Percentiles rank a stretch among this genome's conserved stretches.
Evolutionary conservation across 2,797 vertebrate genomes (phyloP).

Genomic region (Pantherophis alleghaniensis): DNA sequence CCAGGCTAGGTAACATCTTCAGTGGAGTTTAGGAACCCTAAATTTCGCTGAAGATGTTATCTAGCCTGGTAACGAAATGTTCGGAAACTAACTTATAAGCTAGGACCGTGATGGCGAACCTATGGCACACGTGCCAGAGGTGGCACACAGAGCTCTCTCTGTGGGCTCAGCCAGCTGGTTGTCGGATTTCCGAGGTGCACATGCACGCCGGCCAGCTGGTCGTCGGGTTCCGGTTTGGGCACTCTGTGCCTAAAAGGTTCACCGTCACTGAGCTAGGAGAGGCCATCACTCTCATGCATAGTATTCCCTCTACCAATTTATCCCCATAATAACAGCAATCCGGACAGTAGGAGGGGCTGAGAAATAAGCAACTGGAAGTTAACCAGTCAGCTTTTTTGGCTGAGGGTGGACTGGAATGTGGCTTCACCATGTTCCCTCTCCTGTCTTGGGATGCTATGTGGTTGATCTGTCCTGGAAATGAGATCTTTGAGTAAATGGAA

Average conservation of each 20-base stretch:
- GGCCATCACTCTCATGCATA: neutral
- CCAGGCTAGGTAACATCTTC: no score
- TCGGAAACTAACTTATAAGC: no score
- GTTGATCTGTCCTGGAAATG: neutral
- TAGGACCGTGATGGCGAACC: no score
- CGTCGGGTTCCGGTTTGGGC: no score
- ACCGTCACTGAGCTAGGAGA: neutral
- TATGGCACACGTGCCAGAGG: no score
- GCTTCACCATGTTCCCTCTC: neutral
- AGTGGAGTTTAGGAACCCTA: neutral
- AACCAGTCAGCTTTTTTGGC: neutral
- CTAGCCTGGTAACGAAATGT: no score
- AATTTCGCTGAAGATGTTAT: no score
- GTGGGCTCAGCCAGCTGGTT: no score
- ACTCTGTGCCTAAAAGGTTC: no score
- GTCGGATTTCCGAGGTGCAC: rapidly evolving
- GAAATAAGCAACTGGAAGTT: neutral
- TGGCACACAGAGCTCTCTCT: no score
- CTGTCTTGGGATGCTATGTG: neutral
- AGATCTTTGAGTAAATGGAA: neutral
- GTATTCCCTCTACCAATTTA: neutral
- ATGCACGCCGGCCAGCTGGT: no score
- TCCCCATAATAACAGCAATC: neutral
- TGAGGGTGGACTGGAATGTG: neutral
- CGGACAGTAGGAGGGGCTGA: neutral